A percentile compares a stretch with the other conserved stretches of the same genome.
These are phyloP conservation scores for Carduelis carduelis DNA, from an alignment of 2,797 vertebrate genomes.

Conservation along the genomic window DNA sequence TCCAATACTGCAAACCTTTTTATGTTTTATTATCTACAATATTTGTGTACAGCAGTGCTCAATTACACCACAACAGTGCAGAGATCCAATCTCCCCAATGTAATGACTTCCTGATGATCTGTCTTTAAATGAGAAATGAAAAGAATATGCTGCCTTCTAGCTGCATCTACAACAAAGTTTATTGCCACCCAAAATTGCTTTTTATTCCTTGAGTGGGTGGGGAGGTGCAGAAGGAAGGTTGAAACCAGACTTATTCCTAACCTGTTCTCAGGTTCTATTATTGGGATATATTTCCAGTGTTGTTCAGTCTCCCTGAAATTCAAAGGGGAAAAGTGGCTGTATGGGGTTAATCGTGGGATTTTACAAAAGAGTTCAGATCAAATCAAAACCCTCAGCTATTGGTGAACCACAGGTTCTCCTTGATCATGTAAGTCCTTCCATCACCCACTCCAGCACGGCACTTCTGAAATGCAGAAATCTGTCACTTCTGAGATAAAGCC, in stretches of 20 bases:
- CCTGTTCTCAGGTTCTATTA: background rate
- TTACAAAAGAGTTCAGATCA: conserved; percentile 50
- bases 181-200: background rate
- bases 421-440: conserved; percentile 63
- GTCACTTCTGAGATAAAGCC: conserved; percentile 75
- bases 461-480: conserved; percentile 74
- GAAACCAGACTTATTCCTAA: background rate
- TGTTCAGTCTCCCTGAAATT: conserved; percentile 15
- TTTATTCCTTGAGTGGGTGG: background rate
- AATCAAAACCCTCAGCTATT: conserved; percentile 56
- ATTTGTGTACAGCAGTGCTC: conserved; percentile 35
- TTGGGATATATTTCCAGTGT: background rate
- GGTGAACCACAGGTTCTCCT: conserved; percentile 53
- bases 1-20: conserved; percentile 31
- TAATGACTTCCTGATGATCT: conserved; percentile 57
- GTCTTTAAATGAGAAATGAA: conserved; percentile 57
- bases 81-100: conserved; percentile 17
- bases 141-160: background rate
- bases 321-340: conserved; percentile 2
- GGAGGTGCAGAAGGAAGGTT: background rate
- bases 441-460: conserved; percentile 57
- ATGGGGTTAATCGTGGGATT: conserved; percentile 56
- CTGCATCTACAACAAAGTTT: background rate
- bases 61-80: conserved; percentile 18
- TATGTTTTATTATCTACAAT: conserved; percentile 41